Evolutionary conservation across 2,797 vertebrate genomes (phyloP), one percentile per base, ranked within the genome.

Genomic region (Malurus splendens): DNA sequence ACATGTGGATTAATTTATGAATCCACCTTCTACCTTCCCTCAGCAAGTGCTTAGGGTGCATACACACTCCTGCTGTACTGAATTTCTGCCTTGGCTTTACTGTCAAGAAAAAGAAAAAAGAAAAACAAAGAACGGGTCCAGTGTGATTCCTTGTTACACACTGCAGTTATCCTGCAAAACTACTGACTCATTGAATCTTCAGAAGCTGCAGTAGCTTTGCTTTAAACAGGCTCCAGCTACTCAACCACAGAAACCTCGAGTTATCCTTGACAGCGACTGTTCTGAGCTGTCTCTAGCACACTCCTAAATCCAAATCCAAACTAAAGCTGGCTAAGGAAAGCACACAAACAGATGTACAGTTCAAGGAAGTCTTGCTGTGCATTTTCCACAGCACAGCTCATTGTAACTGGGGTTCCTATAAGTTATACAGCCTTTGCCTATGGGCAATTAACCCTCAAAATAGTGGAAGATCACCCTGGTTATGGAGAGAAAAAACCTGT

Each of bases 171-270:
- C 38, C 80, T 38, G 51, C 44, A 51, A 51, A 45, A 54, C 19
- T 25, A 8, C 1, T 18, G 16, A 47, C 10, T 0, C 0, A 56
- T 0, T 23, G 17, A 20, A 66, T 27, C 55, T 66, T 59, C 39
- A 76, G 55, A 61, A 67, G n/a, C 23, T 27, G 28, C 3, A 82
- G 68, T 33, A 66, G 36, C 57, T 84, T 84, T 45, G 47, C n/a
- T 27, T 54, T 72, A 57, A 72, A 76, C n/a, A n/a, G 28, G 44
- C 41, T 78, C 41, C 30, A 33, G 12, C 52, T 59, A 47, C 52
- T 51, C 12, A 59, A 20, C 18, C 39, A 30, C 8, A 56, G 56
- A 32, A 55, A 59, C 41, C 71, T 52, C 61, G 14, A 64, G 42
- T 52, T 60, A 44, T 17, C 18, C 4, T 12, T n/a, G 44, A 71